phyloP scores from a whole-genome alignment of 1,140 invertebrate genomes.

The Laodelphax striatellus region DNA sequence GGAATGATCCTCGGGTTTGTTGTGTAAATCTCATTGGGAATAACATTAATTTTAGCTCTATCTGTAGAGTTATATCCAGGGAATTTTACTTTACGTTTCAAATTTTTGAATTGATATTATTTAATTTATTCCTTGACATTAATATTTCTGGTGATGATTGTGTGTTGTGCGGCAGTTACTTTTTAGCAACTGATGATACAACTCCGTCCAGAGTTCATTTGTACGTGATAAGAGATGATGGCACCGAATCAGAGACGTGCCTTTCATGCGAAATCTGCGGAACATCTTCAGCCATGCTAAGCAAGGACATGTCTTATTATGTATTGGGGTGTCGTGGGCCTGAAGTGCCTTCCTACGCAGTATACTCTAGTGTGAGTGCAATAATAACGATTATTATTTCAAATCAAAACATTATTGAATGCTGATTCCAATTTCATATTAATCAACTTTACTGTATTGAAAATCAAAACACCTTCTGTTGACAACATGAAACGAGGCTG shows the following conservation, averaged over 20 bases:
- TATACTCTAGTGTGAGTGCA: constrained; percentile 30
- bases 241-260: constrained; percentile 24
- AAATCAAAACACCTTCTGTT: no score
- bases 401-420: no score
- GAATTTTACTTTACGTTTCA: no score
- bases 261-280: constrained; percentile 42
- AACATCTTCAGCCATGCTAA: constrained; percentile 49
- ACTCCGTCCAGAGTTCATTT: constrained; percentile 19
- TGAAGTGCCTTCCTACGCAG: constrained; percentile 31
- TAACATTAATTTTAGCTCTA: no score
- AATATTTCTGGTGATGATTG: neutral
- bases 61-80: no score
- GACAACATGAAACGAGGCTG: no score
- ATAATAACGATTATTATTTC: neutral
- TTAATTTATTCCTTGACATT: no score
- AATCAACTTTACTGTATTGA: no score
- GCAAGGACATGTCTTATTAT: constrained; percentile 44
- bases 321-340: constrained; percentile 65
- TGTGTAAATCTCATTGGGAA: no score
- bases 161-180: constrained; percentile 47
- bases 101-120: no score
- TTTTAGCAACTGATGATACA: constrained; percentile 45
- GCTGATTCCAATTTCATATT: no score
- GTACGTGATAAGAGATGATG: constrained; percentile 12
- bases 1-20: no score